Evolutionary conservation across 2,113 vertebrate genomes (phyloP).

Genomic region (Lota lota): DNA sequence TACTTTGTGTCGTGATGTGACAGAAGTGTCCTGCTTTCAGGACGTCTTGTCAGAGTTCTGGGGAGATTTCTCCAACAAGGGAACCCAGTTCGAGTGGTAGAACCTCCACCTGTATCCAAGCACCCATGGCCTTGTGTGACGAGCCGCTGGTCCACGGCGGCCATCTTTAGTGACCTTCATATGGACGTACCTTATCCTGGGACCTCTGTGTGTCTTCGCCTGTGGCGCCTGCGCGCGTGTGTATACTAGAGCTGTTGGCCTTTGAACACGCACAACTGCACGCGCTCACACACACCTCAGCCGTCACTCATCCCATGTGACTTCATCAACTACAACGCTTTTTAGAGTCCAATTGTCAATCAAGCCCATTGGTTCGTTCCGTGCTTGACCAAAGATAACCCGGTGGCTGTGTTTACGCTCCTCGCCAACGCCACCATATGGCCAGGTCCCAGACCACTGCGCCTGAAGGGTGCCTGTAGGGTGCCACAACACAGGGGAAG

Average conservation of each 20-base stretch:
- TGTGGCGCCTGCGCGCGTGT: background rate
- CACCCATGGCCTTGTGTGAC: constrained; percentile 29
- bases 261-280: constrained; percentile 27
- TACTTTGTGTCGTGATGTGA: too few species aligned
- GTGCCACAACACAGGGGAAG: constrained; percentile 51
- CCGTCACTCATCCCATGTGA: constrained; percentile 35
- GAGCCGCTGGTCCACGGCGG: constrained; percentile 8
- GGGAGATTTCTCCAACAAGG: too few species aligned
- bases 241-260: background rate
- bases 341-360: constrained; percentile 28
- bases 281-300: constrained; percentile 34
- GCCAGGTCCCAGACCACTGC: constrained; percentile 44
- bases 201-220: background rate
- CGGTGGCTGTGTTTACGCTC: constrained; percentile 59
- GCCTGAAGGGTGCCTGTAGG: constrained; percentile 24
- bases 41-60: too few species aligned
- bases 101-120: constrained; percentile 15
- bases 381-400: constrained; percentile 76
- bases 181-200: constrained; percentile 34
- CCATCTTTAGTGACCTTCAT: constrained; percentile 47
- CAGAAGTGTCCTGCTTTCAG: too few species aligned
- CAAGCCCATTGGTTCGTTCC: constrained; percentile 30
- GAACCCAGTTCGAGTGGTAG: background rate
- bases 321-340: constrained; percentile 47
- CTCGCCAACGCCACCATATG: background rate